Percentiles rank a stretch among this genome's conserved stretches.
phyloP scores from a whole-genome alignment of 2,113 vertebrate species.

The Gymnocephalus cernua region DNA sequence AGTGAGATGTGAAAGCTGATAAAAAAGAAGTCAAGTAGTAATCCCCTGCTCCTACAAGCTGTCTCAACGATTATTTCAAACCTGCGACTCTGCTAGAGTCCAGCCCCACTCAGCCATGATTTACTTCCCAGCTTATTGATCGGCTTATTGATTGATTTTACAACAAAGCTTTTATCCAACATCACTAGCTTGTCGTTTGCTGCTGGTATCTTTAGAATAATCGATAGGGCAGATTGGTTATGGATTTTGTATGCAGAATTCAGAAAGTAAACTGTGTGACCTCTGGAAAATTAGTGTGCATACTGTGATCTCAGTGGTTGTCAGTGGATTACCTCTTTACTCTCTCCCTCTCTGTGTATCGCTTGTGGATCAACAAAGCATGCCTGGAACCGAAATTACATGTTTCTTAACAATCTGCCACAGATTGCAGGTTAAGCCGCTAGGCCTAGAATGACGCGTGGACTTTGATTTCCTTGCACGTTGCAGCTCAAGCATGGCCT shows the following conservation, averaged over 20 bases:
- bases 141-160: too few relatives aligned
- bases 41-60: conserved; percentile 55
- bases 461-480: conserved; percentile 54
- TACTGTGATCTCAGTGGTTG: conserved; percentile 16
- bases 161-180: conserved; percentile 5
- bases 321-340: conserved; percentile 23
- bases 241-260: neutral
- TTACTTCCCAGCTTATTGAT: conserved; percentile 41
- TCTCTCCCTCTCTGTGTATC: neutral
- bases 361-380: conserved; percentile 40
- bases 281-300: neutral
- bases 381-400: conserved; percentile 58
- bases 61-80: conserved; percentile 54
- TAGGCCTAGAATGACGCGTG: conserved; percentile 42
- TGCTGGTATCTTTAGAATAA: neutral
- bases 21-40: conserved; percentile 59
- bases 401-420: conserved; percentile 60
- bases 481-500: conserved; percentile 32
- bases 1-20: conserved; percentile 62
- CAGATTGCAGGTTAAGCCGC: conserved; percentile 74
- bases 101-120: conserved; percentile 32
- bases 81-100: conserved; percentile 31
- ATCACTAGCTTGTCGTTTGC: neutral
- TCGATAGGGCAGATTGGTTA: neutral
- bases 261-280: neutral